Evolutionary conservation across 2,888 invertebrate genomes (phyloP), one percentile per base, ranked within the genome.

Genomic region (Meganola albula): DNA sequence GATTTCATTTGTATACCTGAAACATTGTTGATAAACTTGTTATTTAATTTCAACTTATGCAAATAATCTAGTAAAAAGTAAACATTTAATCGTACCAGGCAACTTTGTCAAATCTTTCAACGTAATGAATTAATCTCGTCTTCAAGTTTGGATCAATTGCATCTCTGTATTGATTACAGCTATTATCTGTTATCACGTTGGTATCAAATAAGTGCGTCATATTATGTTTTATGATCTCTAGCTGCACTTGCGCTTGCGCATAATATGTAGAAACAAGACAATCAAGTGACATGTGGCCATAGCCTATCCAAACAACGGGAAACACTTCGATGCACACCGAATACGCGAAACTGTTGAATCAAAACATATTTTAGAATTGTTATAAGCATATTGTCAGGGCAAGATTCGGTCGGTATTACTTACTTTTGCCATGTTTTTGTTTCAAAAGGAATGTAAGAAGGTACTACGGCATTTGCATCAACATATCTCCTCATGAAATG

Each of bases 141-240:
- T 37, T 38, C 3, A 64, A 10, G 23, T 33, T 35, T 10, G 22
- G 29, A 32, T 70, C 53, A 1, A 20, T 23, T 4, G 30, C 23
- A 41, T 69, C 63, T 16, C 30, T 54, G 25, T 58, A 62, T 4
- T 7, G 16, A 12, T 23, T 25, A 12, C 11, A 7, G 0, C 9
- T 24, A 2, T 12, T 1, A 8, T 20, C 20, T 4, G 20, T 12
- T 9, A 8, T 11, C 3, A 4, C 7, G 8, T 34, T 29, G 21
- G 25, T 23, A 31, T 57, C 52, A 32, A 59, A 48, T 24, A 67
- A 36, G 37, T 54, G 42, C 27, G 53, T 45, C 14, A 73, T 40
- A 35, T 67, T 63, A 22, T 57, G 31, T 38, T 67, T 64, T 4
- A 73, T 49, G 11, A 72, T 58, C 40, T 63, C 63, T 24, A 73